Percentiles rank a stretch among this genome's conserved stretches.
Conservation (phyloP, 2,888 invertebrate species). For the Amblyteles armatorius region DNA sequence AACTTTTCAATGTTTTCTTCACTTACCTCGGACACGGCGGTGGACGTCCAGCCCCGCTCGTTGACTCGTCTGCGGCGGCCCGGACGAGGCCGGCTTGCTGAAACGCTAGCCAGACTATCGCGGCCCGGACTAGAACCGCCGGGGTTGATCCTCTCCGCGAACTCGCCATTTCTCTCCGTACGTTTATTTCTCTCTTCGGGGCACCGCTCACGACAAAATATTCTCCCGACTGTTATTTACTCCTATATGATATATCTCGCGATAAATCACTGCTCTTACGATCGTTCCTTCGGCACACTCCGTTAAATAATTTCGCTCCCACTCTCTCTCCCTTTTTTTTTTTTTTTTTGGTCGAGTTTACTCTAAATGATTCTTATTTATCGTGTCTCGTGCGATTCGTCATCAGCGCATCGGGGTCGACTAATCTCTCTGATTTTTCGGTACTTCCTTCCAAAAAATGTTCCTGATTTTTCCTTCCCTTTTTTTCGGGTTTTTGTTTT, state of each 20-base stretch:
- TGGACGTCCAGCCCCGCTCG: slow-evolving; percentile 69
- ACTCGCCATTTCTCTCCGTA: slow-evolving; percentile 73
- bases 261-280: not conserved
- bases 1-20: slow-evolving; percentile 46
- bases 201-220: slow-evolving; percentile 20
- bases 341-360: slow-evolving; percentile 12
- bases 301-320: slow-evolving; percentile 41
- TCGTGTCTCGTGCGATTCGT: slow-evolving; percentile 6
- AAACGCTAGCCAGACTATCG: slow-evolving; percentile 68
- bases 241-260: slow-evolving; percentile 1
- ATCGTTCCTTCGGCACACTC: slow-evolving; percentile 6
- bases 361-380: slow-evolving; percentile 23
- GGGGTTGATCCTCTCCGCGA: slow-evolving; percentile 70
- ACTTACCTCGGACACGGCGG: slow-evolving; percentile 83
- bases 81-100: slow-evolving; percentile 42
- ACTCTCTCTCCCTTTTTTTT: slow-evolving; percentile 48
- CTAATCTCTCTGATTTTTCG: slow-evolving; percentile 24
- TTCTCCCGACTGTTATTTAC: not conserved
- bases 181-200: slow-evolving; percentile 13
- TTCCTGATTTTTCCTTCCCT: slow-evolving; percentile 41
- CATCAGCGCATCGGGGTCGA: not conserved
- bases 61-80: slow-evolving; percentile 66
- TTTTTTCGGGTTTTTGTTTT: slow-evolving; percentile 33
- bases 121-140: slow-evolving; percentile 72
- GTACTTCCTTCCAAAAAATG: slow-evolving; percentile 11